Evolutionary conservation across 53 echinoderm and acorn worm species (phyloP).

Genomic region (Luidia sarsii): DNA sequence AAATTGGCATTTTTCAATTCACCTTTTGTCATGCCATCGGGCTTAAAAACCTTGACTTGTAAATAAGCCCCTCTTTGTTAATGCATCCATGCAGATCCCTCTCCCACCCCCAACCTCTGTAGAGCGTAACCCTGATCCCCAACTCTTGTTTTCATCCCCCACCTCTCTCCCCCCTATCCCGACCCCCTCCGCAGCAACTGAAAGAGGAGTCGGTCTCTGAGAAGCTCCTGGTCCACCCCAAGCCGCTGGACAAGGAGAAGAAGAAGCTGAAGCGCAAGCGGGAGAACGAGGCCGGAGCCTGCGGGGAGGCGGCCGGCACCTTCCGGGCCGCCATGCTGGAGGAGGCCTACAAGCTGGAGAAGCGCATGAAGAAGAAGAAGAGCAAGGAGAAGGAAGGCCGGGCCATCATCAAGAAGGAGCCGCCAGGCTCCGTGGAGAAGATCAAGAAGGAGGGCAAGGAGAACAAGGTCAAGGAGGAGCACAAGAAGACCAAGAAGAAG

Average conservation of each 20-base stretch:
- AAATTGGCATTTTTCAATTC: no score
- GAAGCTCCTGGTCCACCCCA: slow-evolving; percentile 74
- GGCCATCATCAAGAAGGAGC: slow-evolving; percentile 52
- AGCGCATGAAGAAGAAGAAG: slow-evolving; percentile 94
- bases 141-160: neutral
- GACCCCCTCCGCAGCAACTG: no score
- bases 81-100: no score
- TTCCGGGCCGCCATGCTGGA: slow-evolving; percentile 50
- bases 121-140: neutral
- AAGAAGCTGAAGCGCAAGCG: slow-evolving; percentile 81
- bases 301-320: slow-evolving; percentile 39
- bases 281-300: slow-evolving; percentile 45
- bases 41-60: no score
- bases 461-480: slow-evolving; percentile 83
- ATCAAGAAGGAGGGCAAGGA: slow-evolving; percentile 87
- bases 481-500: slow-evolving; percentile 76
- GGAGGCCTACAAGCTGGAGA: slow-evolving; percentile 62
- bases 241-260: slow-evolving; percentile 83
- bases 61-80: no score
- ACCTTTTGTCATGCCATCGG: no score
- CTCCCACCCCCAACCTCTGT: no score
- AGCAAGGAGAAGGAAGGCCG: slow-evolving; percentile 67
- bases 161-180: no score
- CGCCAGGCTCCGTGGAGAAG: slow-evolving; percentile 25
- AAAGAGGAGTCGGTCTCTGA: slow-evolving; percentile 69